Percentiles rank a stretch among this genome's conserved stretches.
Conservation (phyloP, 53 echinoderm and acorn worm genomes). For the Temnopleurus reevesii region DNA sequence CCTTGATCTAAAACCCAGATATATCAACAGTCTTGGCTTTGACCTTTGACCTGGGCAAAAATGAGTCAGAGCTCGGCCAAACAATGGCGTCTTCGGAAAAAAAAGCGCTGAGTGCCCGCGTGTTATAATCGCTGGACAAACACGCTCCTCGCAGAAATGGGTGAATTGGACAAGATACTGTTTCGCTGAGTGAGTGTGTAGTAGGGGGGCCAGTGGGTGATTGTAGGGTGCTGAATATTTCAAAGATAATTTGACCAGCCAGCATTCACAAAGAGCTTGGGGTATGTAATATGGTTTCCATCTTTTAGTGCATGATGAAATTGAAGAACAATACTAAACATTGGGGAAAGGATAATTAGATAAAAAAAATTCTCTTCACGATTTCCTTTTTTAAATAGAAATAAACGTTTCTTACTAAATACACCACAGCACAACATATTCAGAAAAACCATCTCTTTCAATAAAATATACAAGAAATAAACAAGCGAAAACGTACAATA, state of each 20-base stretch:
- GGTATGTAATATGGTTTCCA: too few relatives aligned
- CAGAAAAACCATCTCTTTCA: too few relatives aligned
- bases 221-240: neutral
- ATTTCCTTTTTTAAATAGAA: too few relatives aligned
- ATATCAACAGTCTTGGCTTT: constrained; percentile 42
- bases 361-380: too few relatives aligned
- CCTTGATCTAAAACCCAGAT: constrained; percentile 44
- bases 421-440: too few relatives aligned
- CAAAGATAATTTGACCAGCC: neutral
- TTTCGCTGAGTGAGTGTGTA: neutral
- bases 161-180: constrained; percentile 12
- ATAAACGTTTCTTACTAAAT: too few relatives aligned
- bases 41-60: constrained; percentile 31
- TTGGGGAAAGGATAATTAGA: too few relatives aligned
- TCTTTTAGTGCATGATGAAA: too few relatives aligned
- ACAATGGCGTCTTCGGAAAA: constrained; percentile 39
- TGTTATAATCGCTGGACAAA: constrained; percentile 37
- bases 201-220: neutral
- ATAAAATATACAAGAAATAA: too few relatives aligned
- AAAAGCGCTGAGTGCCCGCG: neutral
- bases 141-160: constrained; percentile 20
- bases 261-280: too few relatives aligned
- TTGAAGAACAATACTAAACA: too few relatives aligned
- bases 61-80: constrained; percentile 21
- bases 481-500: too few relatives aligned